Base-by-base conservation (phyloP, 2,888 invertebrate species). In the Apamea epomidion region DNA sequence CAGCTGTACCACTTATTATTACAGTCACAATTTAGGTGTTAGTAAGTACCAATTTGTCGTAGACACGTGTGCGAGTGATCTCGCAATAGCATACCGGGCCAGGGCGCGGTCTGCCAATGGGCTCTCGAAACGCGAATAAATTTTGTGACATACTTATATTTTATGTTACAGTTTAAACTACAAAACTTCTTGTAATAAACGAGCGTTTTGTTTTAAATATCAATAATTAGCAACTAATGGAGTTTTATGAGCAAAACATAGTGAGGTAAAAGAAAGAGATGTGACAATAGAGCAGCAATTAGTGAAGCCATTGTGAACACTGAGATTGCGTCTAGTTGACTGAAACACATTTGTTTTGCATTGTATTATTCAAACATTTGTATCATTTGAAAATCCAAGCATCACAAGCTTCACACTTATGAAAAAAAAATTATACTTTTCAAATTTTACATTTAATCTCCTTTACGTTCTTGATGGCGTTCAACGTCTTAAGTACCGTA, bases 31-130 rank as follows among this genome's bases (percentile, higher is more conserved):
- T 88, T 87, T 85, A 85, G 87, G 90, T 87, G 86, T 89, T 86
- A 73, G 87, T 78, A 85, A 85, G 82, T 86, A 87, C 84, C 88
- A 92, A 91, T 91, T 90, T 92, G 91, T 93, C 92, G 90, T 86
- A 91, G 91, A 91, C 95, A 94, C 95, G 95, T 94, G 95, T 94
- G 94, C 91, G 83, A 86, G 88, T 82, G 90, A 90, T 96, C 91
- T 94, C 92, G 95, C 94, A 96, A 96, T 92, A 91, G 87, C 95
- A 95, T 95, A 94, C 95, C 94, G 92, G 93, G 88, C 89, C 91
- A 90, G 95, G 96, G 96, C 92, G 96, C 92, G 95, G 95, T 94
- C 91, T 91, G 92, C 92, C 92, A 92, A 92, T 93, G 88, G 75
- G 89, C 92, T 92, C 92, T 92, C 90, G 91, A 92, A 93, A 92